These are phyloP conservation scores for Lasioglossum pauxillum DNA, from an alignment of 2,888 invertebrate species.

Conservation along the genomic window DNA sequence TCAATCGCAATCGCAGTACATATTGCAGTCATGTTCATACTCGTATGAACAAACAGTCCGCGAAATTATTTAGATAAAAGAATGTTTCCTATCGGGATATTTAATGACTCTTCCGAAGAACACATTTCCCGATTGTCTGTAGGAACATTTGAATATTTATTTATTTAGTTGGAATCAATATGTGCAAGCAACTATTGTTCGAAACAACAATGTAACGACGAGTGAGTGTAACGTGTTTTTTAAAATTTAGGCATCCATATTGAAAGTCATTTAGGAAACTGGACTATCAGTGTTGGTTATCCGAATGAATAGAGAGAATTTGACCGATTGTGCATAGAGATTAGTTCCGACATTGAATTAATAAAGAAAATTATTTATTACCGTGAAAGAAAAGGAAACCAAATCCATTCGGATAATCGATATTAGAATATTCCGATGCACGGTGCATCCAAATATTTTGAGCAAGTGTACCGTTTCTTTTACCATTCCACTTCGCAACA, in stretches of 20 bases:
- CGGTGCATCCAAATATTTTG: slow-evolving; percentile 27
- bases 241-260: slow-evolving; percentile 26
- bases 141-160: slow-evolving; percentile 2
- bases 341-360: slow-evolving; percentile 10
- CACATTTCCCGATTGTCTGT: slow-evolving; percentile 1
- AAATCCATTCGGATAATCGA: slow-evolving; percentile 48
- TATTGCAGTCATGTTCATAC: slow-evolving; percentile 18
- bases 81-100: slow-evolving; percentile 13
- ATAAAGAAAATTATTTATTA: slow-evolving; percentile 9
- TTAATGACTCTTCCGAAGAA: slow-evolving; percentile 49
- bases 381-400: not conserved
- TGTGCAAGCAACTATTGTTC: not conserved
- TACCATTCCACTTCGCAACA: slow-evolving; percentile 39
- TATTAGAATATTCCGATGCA: slow-evolving; percentile 33
- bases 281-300: slow-evolving; percentile 31
- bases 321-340: not conserved
- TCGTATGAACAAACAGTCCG: not conserved
- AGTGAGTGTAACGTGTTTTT: slow-evolving; percentile 12
- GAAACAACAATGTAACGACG: not conserved
- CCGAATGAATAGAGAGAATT: slow-evolving; percentile 41
- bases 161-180: slow-evolving; percentile 1
- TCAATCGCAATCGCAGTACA: slow-evolving; percentile 11
- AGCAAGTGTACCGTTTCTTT: slow-evolving; percentile 25
- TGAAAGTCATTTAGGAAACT: slow-evolving; percentile 1
- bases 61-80: slow-evolving; percentile 17